phyloP scores from a whole-genome alignment of 35 echinoderm and acorn worm genomes.

The Holothuria glaberrima region DNA sequence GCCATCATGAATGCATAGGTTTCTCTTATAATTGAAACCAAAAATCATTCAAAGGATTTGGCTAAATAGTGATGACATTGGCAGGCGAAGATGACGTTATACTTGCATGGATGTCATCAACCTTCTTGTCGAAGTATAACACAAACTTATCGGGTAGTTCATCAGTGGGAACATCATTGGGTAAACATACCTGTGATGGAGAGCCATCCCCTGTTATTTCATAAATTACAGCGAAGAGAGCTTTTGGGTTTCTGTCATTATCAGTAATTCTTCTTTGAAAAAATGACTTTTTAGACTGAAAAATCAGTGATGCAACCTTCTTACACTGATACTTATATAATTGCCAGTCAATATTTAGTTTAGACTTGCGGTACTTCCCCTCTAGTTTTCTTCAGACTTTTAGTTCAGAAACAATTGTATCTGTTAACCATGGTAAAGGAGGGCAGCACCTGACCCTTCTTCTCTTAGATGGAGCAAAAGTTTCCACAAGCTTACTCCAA shows the following conservation, averaged over 20 bases:
- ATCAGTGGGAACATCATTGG: neutral
- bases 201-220: neutral
- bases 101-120: neutral
- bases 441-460: neutral
- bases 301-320: constrained; percentile 9
- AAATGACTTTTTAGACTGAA: constrained; percentile 1
- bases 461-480: neutral
- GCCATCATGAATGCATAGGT: too few species aligned
- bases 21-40: too few species aligned
- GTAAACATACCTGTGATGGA: neutral
- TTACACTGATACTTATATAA: constrained; percentile 12
- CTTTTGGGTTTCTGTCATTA: neutral
- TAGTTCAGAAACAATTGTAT: neutral
- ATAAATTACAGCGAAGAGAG: neutral
- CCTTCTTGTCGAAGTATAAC: neutral
- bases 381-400: constrained; percentile 11
- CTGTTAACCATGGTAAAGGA: neutral
- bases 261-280: constrained; percentile 1
- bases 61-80: too few species aligned
- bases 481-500: neutral
- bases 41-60: too few species aligned
- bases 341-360: neutral
- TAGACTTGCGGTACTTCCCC: constrained; percentile 10
- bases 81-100: neutral
- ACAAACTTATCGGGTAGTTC: neutral